Conservation (phyloP, 2,888 invertebrate species). For the Alsophila aescularia region DNA sequence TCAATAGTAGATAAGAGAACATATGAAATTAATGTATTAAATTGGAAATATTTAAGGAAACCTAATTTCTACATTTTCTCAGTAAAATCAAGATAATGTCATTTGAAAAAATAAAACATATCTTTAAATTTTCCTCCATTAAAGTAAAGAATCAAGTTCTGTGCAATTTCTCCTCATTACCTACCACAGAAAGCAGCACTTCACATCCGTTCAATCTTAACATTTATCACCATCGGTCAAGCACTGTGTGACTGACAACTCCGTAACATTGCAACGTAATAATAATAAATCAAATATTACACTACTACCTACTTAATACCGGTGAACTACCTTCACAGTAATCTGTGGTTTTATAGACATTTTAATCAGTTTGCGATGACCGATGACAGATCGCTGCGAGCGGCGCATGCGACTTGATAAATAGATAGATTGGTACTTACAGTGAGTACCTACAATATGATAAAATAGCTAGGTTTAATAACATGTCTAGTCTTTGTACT, state of each 20-base stretch:
- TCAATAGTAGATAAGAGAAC: too few species aligned
- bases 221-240: constrained; percentile 34
- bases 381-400: constrained; percentile 66
- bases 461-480: not conserved
- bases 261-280: constrained; percentile 55
- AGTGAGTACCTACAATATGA: not conserved
- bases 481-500: too few species aligned
- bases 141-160: not conserved
- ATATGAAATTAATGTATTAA: too few species aligned
- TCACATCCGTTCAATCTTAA: constrained; percentile 19
- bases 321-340: constrained; percentile 10
- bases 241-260: constrained; percentile 44
- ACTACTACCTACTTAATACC: constrained; percentile 69
- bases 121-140: too few species aligned
- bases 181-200: not conserved
- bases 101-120: too few species aligned
- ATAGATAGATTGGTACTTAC: constrained; percentile 33
- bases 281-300: constrained; percentile 69
- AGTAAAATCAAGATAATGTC: too few species aligned
- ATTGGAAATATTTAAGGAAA: too few species aligned
- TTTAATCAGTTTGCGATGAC: constrained; percentile 64
- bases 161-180: constrained; percentile 10
- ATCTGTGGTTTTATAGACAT: constrained; percentile 50
- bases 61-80: too few species aligned
- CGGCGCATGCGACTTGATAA: constrained; percentile 49